Percentiles rank a stretch among this genome's conserved stretches.
Conservation (phyloP, 2,113 vertebrate species). For the Austrofundulus limnaeus region DNA sequence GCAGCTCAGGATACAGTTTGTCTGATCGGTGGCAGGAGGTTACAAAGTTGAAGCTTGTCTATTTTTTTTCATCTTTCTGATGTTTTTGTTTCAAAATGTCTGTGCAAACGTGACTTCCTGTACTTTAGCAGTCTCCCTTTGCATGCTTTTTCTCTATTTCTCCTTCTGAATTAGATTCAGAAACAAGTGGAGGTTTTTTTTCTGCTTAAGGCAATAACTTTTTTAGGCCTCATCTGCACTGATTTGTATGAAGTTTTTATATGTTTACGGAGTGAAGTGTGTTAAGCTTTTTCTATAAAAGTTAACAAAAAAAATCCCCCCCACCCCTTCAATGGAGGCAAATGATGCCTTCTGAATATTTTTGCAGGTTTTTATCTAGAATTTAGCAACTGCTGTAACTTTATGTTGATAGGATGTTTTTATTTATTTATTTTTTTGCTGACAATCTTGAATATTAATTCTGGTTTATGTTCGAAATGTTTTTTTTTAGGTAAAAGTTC, state of each 20-base stretch:
- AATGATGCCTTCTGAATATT: constrained; percentile 16
- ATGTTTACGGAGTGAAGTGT: constrained; percentile 69
- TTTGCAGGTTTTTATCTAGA: constrained; percentile 33
- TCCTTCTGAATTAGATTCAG: constrained; percentile 62
- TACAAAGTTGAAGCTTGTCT: constrained; percentile 50
- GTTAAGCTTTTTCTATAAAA: constrained; percentile 53
- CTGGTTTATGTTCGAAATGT: constrained; percentile 9
- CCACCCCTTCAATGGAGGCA: too few species aligned
- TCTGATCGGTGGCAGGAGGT: constrained; percentile 50
- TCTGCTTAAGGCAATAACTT: constrained; percentile 70
- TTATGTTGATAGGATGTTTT: too few species aligned
- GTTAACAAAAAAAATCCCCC: neutral
- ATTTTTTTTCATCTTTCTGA: constrained; percentile 29
- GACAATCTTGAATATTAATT: constrained; percentile 48
- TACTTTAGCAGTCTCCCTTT: constrained; percentile 49
- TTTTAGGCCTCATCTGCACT: constrained; percentile 80
- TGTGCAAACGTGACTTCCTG: constrained; percentile 55
- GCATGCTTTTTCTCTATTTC: constrained; percentile 60
- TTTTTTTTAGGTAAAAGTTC: constrained; percentile 13
- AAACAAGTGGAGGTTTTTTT: constrained; percentile 53
- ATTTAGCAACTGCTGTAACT: neutral
- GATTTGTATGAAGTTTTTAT: constrained; percentile 74
- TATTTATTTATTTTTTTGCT: constrained; percentile 48
- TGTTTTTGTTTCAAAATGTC: constrained; percentile 16
- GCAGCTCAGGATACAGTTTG: constrained; percentile 73